Percentiles rank a stretch among this genome's conserved stretches.
Conservation (phyloP, 2,888 invertebrate genomes). For the Apamea sordens region DNA sequence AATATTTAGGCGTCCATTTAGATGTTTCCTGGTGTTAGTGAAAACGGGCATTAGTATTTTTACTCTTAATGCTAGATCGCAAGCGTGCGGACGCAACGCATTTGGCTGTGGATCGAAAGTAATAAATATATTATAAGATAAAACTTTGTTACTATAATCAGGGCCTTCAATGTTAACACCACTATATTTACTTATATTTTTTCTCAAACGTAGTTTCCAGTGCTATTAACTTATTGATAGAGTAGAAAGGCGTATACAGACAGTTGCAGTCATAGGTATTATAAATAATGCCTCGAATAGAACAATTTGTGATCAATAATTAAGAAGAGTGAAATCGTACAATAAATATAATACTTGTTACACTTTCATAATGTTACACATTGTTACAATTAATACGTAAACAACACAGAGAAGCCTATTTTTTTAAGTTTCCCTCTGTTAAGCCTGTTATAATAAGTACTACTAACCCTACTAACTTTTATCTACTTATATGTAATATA, state of each 20-base stretch:
- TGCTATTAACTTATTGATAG: conserved; percentile 75
- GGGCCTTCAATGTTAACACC: conserved; percentile 77
- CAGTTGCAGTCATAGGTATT: conserved; percentile 76
- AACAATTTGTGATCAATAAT: conserved; percentile 85
- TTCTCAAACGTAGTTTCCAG: conserved; percentile 70
- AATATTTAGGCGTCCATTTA: neutral
- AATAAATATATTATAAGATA: conserved; percentile 70
- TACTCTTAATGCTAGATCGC: conserved; percentile 69
- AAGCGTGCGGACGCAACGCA: conserved; percentile 78
- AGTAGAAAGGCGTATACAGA: conserved; percentile 74
- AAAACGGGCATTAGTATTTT: conserved; percentile 46
- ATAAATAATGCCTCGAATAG: conserved; percentile 80
- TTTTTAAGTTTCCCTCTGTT: conserved; percentile 85
- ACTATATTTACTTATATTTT: conserved; percentile 67
- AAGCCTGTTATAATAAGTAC: conserved; percentile 75
- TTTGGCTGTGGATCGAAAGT: conserved; percentile 83
- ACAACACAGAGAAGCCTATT: conserved; percentile 83
- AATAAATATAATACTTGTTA: conserved; percentile 87
- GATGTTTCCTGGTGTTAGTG: conserved; percentile 11
- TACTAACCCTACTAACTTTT: conserved; percentile 67
- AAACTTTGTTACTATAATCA: conserved; percentile 75
- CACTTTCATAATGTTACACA: conserved; percentile 87
- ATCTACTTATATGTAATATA: conserved; percentile 60
- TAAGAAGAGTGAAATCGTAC: conserved; percentile 88
- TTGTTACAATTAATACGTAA: conserved; percentile 86